Evolutionary conservation across 2,888 invertebrate species (phyloP), one percentile per base, ranked within the genome.

Genomic region (Choristoneura rosaceana): DNA sequence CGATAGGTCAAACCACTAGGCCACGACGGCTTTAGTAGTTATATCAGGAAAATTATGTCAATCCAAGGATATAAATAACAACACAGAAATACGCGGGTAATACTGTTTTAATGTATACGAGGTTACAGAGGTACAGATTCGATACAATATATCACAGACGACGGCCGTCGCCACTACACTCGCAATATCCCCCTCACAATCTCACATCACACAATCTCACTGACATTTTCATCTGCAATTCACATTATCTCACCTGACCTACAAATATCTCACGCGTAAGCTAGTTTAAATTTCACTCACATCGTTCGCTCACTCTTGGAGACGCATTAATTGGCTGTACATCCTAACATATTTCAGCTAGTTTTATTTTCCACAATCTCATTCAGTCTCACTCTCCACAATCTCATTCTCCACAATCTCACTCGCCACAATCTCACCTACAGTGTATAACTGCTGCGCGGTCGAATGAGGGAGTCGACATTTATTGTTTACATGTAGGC

Each of bases 41-140:
- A n/a, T n/a, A n/a, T n/a, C n/a, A n/a, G 9, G 52, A 2, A 62
- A 25, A 62, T 33, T 45, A 62, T 4, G 45, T n/a, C 45, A 61
- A 61, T 41, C 25, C 9, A 12, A 62, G 34, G 38, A 7, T 43
- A 12, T 5, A 55, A 70, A 70, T 38, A 70, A 64, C 0, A 45
- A 69, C 10, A 64, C 69, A 59, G n/a, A 43, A 8, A 34, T 45
- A 59, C 65, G 58, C 73, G 74, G 70, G 68, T 87, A 88, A 88
- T 88, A 88, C 88, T 87, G 87, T 77, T 88, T 86, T 88, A 88
- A 85, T 88, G 87, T 85, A 84, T 84, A 84, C 75, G 76, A 79
- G 74, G 76, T 78, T 84, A 84, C 79, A 78, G 75, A 74, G 74
- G 70, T 74, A 74, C 70, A 74, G 65, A 70, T 69, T 73, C 69